phyloP scores from a whole-genome alignment of 1,140 invertebrate genomes.

The Intoshia linei region DNA sequence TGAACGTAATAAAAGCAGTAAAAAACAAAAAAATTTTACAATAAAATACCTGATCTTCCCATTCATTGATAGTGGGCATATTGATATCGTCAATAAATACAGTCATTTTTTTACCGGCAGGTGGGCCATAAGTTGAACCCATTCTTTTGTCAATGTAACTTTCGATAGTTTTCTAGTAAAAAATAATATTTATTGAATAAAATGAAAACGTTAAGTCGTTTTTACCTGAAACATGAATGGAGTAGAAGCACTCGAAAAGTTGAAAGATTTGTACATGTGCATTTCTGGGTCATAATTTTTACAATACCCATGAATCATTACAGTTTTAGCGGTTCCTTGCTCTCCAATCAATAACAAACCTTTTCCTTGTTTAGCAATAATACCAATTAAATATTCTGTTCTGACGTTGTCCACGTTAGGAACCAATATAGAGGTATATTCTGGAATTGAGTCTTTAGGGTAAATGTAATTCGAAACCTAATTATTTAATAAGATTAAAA shows the following conservation, averaged over 20 bases:
- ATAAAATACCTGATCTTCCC: constrained; percentile 42
- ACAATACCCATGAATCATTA: constrained; percentile 78
- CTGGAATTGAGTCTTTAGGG: constrained; percentile 45
- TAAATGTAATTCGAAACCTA: constrained; percentile 48
- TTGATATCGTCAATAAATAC: constrained; percentile 85
- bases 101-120: constrained; percentile 61
- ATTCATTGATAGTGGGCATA: constrained; percentile 67
- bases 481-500: constrained; percentile 10
- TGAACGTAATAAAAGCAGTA: constrained; percentile 4
- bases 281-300: constrained; percentile 54
- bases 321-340: constrained; percentile 72
- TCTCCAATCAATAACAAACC: constrained; percentile 55
- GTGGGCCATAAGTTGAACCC: constrained; percentile 66
- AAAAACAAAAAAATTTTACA: neutral
- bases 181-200: neutral
- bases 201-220: neutral
- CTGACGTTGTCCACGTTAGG: constrained; percentile 71
- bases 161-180: constrained; percentile 51
- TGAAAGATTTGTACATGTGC: constrained; percentile 52
- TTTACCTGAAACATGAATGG: constrained; percentile 55
- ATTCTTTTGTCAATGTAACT: constrained; percentile 76
- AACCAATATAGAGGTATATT: constrained; percentile 56
- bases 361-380: constrained; percentile 52
- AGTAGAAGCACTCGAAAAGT: constrained; percentile 75
- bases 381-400: constrained; percentile 54